phyloP scores from a whole-genome alignment of 2,888 invertebrate genomes.

The Lordiphosa andalusiaca region DNA sequence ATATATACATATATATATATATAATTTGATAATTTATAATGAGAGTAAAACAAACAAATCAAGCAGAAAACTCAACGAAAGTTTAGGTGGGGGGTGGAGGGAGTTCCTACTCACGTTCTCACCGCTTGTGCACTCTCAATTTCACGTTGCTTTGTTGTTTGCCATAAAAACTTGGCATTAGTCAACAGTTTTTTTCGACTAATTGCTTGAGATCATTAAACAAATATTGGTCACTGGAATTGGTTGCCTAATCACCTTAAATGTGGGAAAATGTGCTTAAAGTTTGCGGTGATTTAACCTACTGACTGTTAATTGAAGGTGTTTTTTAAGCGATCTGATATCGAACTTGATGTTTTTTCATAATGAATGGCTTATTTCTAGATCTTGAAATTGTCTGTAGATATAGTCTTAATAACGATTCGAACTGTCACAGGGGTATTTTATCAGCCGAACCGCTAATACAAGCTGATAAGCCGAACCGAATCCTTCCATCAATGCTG shows the following conservation, averaged over 20 bases:
- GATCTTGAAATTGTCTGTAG: too few relatives aligned
- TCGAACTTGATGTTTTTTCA: too few relatives aligned
- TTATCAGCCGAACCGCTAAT: too few relatives aligned
- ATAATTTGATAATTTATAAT: constrained; percentile 30
- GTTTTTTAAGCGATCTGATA: too few relatives aligned
- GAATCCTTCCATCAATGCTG: too few relatives aligned
- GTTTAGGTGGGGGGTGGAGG: neutral
- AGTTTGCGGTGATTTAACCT: too few relatives aligned
- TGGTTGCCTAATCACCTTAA: too few relatives aligned
- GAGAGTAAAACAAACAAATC: constrained; percentile 14
- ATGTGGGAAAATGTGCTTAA: neutral
- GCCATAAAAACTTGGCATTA: constrained; percentile 27
- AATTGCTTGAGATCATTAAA: constrained; percentile 14
- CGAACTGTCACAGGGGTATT: too few relatives aligned
- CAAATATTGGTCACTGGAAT: constrained; percentile 4
- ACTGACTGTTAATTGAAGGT: too few relatives aligned
- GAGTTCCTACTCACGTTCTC: too few relatives aligned
- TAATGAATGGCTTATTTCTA: too few relatives aligned
- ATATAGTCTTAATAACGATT: too few relatives aligned
- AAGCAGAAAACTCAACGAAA: constrained; percentile 16
- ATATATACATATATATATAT: constrained; percentile 13
- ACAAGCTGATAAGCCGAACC: neutral
- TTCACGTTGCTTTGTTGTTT: constrained; percentile 26
- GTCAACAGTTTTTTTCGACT: constrained; percentile 25
- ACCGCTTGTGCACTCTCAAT: constrained; percentile 15